Conservation (phyloP, 2,113 vertebrate genomes). For the Benitochromis conjunctus region DNA sequence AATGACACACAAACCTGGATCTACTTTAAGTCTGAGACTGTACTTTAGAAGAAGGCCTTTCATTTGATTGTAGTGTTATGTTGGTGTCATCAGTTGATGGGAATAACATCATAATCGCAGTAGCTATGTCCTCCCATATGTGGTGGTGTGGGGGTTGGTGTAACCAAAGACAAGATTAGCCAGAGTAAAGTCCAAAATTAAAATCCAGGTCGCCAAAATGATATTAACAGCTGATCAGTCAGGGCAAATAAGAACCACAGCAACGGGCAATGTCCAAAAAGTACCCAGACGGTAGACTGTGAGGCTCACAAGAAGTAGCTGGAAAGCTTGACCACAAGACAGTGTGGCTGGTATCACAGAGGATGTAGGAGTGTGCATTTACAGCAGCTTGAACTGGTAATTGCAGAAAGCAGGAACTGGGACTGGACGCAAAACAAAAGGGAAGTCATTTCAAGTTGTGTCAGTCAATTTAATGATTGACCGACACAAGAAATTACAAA, state of each 20-base stretch:
- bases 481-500: background rate
- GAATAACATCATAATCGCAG: background rate
- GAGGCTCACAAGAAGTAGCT: background rate
- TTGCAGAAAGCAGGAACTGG: background rate
- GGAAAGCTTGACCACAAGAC: background rate
- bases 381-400: no score
- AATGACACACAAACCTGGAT: background rate
- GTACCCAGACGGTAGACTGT: background rate
- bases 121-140: background rate
- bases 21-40: background rate
- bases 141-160: background rate
- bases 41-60: background rate
- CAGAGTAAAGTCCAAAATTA: background rate
- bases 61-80: background rate
- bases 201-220: background rate
- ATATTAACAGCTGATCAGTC: background rate
- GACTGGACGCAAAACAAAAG: background rate
- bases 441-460: background rate
- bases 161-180: background rate
- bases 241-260: background rate
- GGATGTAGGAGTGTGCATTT: background rate
- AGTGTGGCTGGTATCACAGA: background rate
- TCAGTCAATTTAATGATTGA: background rate
- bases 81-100: background rate
- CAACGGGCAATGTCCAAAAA: background rate